phyloP scores from a whole-genome alignment of 2,888 invertebrate genomes.

The Drosophila barbarae region DNA sequence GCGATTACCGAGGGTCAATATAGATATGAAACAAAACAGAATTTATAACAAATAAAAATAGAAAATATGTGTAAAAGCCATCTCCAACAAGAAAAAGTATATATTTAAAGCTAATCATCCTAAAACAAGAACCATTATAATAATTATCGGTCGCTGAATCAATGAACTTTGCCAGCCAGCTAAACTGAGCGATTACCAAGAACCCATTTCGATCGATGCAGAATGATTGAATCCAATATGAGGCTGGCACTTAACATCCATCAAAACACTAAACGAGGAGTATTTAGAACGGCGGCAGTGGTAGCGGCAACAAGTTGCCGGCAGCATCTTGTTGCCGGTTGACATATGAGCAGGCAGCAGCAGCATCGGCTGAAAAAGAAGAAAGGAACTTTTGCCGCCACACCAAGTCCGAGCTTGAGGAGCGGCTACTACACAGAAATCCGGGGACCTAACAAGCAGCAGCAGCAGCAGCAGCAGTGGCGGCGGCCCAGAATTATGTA shows the following conservation, averaged over 20 bases:
- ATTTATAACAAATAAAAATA: too few relatives aligned
- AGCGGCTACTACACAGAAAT: slow-evolving; percentile 61
- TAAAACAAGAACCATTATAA: neutral
- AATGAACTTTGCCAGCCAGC: neutral
- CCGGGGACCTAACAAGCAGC: slow-evolving; percentile 59
- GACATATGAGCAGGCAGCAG: slow-evolving; percentile 73
- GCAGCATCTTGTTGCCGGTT: slow-evolving; percentile 59
- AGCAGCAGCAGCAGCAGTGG: slow-evolving; percentile 27
- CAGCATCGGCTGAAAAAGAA: slow-evolving; percentile 43
- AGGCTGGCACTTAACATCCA: slow-evolving; percentile 76
- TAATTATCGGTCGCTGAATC: neutral
- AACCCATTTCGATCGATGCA: slow-evolving; percentile 35
- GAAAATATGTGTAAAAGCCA: too few relatives aligned
- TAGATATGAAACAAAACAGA: too few relatives aligned
- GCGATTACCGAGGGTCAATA: neutral
- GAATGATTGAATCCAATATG: slow-evolving; percentile 39
- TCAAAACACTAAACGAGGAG: slow-evolving; percentile 73
- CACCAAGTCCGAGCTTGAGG: slow-evolving; percentile 51
- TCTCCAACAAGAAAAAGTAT: too few relatives aligned
- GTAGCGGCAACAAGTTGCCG: slow-evolving; percentile 46
- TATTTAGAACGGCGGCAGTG: slow-evolving; percentile 65
- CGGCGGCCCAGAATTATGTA: slow-evolving; percentile 64
- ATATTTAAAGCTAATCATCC: too few relatives aligned
- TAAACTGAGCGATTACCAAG: slow-evolving; percentile 21
- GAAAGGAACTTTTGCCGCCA: slow-evolving; percentile 70